Evolutionary conservation across 2,113 vertebrate genomes (phyloP), one percentile per base, ranked within the genome.

Genomic region (Phaetusa simplex): DNA sequence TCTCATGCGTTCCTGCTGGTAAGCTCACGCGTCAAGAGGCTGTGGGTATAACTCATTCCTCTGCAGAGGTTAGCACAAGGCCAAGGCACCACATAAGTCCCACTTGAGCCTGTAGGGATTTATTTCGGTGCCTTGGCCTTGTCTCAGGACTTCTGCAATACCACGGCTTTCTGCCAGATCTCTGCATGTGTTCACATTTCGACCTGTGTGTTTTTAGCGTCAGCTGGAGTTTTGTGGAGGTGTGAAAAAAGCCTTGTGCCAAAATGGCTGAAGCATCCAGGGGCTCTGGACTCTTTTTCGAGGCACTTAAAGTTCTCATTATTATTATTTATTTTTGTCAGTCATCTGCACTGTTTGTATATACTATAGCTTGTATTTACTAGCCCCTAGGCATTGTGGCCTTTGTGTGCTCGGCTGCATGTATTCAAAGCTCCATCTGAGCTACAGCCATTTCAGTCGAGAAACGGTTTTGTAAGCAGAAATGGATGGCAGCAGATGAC

Each of bases 121-220:
- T 90, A 86, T 97, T 93, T 96, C 3, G 7, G 49, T 80, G 86
- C 91, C 94, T 97, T 87, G 91, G 95, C 88, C 94, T 95, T 93
- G 91, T 97, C 95, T 95, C 71, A 50, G 95, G 86, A 72, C 95
- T 97, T 73, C 93, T 93, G 95, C 89, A 94, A 94, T 89, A 82
- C 89, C 45, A 18, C 10, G 78, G 93, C 86, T 70, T 90, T 80
- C 62, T 95, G 91, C 89, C 87, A 91, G 82, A 27, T 47, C 78
- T 53, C 45, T 66, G n/a, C 78, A 47, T 85, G 47, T 87, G 91
- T 80, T 96, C 91, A 9, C 56, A 90, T 93, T 95, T 90, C 0
- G 0, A 87, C 58, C 78, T 70, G 78, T 92, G 84, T 79, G 86
- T 52, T 76, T 93, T 95, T 56, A 91, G 93, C 88, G 84, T 97